phyloP scores from a whole-genome alignment of 2,888 invertebrate species.

The Zhuqinia jingwanae region DNA sequence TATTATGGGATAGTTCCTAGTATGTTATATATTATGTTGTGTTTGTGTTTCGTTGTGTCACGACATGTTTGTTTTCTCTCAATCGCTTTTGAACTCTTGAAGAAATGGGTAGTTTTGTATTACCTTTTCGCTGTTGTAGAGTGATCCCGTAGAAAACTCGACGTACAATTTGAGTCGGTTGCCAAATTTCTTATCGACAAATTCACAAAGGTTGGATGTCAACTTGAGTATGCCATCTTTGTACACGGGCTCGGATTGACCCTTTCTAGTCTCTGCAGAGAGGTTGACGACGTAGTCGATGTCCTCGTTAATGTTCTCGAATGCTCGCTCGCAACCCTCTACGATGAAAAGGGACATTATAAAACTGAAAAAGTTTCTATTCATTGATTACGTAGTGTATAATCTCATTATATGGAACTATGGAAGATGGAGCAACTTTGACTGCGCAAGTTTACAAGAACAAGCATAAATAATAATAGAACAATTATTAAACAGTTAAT shows the following conservation, averaged over 20 bases:
- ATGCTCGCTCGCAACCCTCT: constrained; percentile 91
- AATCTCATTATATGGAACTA: too few relatives aligned
- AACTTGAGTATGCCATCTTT: constrained; percentile 93
- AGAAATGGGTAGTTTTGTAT: not conserved
- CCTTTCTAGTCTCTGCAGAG: constrained; percentile 94
- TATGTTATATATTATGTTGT: too few relatives aligned
- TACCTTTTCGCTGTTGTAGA: constrained; percentile 91
- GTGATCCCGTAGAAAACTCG: constrained; percentile 92
- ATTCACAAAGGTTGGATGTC: constrained; percentile 85
- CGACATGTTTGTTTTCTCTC: constrained; percentile 5
- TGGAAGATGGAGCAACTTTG: too few relatives aligned
- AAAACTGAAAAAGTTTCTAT: not conserved
- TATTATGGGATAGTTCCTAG: too few relatives aligned
- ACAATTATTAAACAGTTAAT: not conserved
- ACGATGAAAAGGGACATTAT: not conserved
- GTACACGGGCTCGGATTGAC: constrained; percentile 94
- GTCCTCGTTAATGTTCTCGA: constrained; percentile 83
- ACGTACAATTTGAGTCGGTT: constrained; percentile 86
- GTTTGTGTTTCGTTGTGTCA: too few relatives aligned
- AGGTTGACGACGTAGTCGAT: constrained; percentile 94
- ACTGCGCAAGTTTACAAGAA: too few relatives aligned
- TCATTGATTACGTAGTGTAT: too few relatives aligned
- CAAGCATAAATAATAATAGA: too few relatives aligned
- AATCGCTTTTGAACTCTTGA: not conserved
- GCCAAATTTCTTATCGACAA: constrained; percentile 85